phyloP scores from a whole-genome alignment of 1,140 invertebrate species.

The Musca vetustissima region DNA sequence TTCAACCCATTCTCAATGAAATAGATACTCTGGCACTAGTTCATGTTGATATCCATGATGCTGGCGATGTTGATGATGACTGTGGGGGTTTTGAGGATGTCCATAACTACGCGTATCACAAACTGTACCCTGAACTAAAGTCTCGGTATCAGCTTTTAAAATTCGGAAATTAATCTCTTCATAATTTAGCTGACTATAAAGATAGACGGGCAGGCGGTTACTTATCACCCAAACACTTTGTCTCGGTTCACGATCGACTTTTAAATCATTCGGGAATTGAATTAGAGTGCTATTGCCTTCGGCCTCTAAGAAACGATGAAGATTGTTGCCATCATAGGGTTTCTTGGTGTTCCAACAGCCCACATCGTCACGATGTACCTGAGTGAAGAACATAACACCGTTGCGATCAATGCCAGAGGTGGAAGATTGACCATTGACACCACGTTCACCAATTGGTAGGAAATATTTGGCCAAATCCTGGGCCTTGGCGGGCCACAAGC shows the following conservation, averaged over 20 bases:
- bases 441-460: conserved; percentile 64
- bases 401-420: conserved; percentile 69
- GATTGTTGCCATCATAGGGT: conserved; percentile 65
- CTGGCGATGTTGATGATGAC: too few relatives aligned
- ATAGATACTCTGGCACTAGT: too few relatives aligned
- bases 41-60: too few relatives aligned
- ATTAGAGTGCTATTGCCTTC: conserved; percentile 57
- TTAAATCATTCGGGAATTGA: conserved; percentile 77
- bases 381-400: conserved; percentile 76
- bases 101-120: conserved; percentile 62
- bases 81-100: too few relatives aligned
- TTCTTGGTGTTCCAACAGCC: conserved; percentile 80
- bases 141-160: conserved; percentile 63
- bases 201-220: conserved; percentile 72
- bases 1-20: too few relatives aligned
- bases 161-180: conserved; percentile 73
- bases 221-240: conserved; percentile 76
- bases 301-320: conserved; percentile 62
- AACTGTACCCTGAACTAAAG: conserved; percentile 66
- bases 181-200: conserved; percentile 67
- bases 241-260: conserved; percentile 67
- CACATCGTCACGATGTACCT: conserved; percentile 71
- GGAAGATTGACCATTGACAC: conserved; percentile 67
- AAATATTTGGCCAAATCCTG: conserved; percentile 60
- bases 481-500: conserved; percentile 58